Evolutionary conservation across 1,140 invertebrate species (phyloP), one percentile per base, ranked within the genome.

Genomic region (Drosophila nebulosa): DNA sequence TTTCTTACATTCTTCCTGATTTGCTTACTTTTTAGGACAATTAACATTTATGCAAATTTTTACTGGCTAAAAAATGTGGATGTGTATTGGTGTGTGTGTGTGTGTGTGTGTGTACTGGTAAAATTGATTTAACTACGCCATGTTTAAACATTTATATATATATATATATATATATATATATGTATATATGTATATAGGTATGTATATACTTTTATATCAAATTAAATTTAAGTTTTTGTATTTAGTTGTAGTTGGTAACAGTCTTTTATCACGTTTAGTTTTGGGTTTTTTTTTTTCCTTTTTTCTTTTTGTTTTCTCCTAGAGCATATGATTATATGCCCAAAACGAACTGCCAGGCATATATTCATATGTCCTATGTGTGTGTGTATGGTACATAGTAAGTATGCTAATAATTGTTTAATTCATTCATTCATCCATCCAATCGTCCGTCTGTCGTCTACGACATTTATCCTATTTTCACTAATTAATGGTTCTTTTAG

Each of bases 221-320:
- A 46, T 46, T 46, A 46, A 46, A 7, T 46, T 46, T 46, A 46
- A 5, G 7, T 30, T 56, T 26, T 56, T 76, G 53, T 79, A 27
- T 68, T 27, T 74, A 51, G n/a, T 32, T 12, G 61, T 74, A 78
- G 63, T 67, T 80, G 74, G 55, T 85, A 85, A 81, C 81, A 85
- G 81, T 85, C 81, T 85, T 85, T 80, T 85, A 86, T 85, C 81
- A 85, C 81, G 77, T 80, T 85, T 85, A 85, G 80, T 85, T 85
- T 79, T 71, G 60, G 57, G 39, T 46, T 46, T 46, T 39, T 30
- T 53, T 6, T 32, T 18, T 46, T 3, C 46, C 1, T 65, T n/a
- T 39, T 24, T 55, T 30, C 12, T 5, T 53, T 26, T 53, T 32
- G 59, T 55, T n/a, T n/a, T n/a, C n/a, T n/a, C n/a, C n/a, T n/a